Conservation (phyloP, 2,888 invertebrate genomes). For the Nysson spinosus region DNA sequence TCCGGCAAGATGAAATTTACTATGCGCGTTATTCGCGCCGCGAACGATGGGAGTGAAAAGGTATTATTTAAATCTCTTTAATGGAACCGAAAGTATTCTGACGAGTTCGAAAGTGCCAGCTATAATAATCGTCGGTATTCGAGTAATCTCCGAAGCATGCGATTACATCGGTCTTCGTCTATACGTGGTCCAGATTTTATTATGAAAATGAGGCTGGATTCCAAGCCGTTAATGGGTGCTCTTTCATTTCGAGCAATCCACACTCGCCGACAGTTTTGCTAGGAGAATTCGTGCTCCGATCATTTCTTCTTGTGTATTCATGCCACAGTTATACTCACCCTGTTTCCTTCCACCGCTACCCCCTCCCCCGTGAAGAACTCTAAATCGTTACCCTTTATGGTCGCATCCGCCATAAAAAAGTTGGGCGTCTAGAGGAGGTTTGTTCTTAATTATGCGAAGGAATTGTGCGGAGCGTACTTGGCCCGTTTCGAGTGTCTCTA, state of each 20-base stretch:
- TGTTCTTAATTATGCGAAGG: conserved; percentile 26
- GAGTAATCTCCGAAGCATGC: not conserved
- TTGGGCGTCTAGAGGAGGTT: conserved; percentile 3
- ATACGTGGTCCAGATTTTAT: conserved; percentile 17
- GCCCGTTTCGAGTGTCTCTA: not conserved
- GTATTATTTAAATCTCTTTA: no score
- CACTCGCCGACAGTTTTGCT: conserved; percentile 23
- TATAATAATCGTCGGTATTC: no score
- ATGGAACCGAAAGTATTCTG: no score
- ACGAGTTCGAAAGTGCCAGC: no score
- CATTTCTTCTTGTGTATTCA: conserved; percentile 30
- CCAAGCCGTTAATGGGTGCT: conserved; percentile 5
- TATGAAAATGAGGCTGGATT: conserved; percentile 15
- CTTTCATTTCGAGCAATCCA: conserved; percentile 30
- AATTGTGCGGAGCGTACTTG: not conserved
- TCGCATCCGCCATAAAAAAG: conserved; percentile 6
- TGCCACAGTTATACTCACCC: conserved; percentile 35
- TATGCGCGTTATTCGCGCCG: no score
- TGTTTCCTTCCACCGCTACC: conserved; percentile 35
- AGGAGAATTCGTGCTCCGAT: conserved; percentile 39
- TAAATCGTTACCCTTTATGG: conserved; percentile 35
- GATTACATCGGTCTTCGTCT: conserved; percentile 7
- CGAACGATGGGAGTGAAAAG: no score
- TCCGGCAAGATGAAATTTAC: no score
- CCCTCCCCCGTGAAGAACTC: conserved; percentile 5